Evolutionary conservation across 64 coral and sea anemone genomes (phyloP).

Genomic region (Dendronephthya gigantea): DNA sequence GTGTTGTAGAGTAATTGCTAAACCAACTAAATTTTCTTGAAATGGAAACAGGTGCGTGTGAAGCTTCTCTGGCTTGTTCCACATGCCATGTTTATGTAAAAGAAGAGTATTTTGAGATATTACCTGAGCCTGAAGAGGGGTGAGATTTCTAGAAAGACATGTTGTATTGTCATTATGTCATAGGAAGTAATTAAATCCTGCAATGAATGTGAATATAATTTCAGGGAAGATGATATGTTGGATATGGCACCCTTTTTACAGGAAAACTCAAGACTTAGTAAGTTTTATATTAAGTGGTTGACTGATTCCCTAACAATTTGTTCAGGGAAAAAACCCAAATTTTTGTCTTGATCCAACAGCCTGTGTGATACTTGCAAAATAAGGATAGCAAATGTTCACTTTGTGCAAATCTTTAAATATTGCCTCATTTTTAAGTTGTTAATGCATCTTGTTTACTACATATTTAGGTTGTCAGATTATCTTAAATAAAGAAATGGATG

Average conservation of each 20-base stretch:
- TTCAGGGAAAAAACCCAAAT: no score
- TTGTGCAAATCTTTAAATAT: neutral
- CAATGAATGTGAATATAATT: neutral
- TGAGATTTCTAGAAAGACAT: slow-evolving; percentile 2
- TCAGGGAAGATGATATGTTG: slow-evolving; percentile 89
- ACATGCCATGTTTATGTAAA: slow-evolving; percentile 99
- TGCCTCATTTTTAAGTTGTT: neutral
- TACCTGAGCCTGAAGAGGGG: slow-evolving; percentile 88
- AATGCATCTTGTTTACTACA: neutral
- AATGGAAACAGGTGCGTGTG: slow-evolving; percentile 64
- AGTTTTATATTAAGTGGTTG: neutral
- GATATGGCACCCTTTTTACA: slow-evolving; percentile 97
- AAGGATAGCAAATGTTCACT: no score
- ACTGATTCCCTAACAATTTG: neutral
- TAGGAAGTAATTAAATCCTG: neutral
- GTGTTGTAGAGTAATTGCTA: no score
- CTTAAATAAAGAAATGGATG: slow-evolving; percentile 82
- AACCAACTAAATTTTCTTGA: neutral
- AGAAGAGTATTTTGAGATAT: slow-evolving; percentile 61
- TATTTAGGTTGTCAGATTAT: slow-evolving; percentile 87
- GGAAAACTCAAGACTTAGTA: slow-evolving; percentile 98
- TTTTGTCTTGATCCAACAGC: no score
- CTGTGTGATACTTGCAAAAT: no score
- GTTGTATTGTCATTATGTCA: no score
- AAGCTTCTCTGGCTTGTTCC: slow-evolving; percentile 88